A percentile compares a stretch with the other conserved stretches of the same genome.
Conservation (phyloP, 2,797 vertebrate species). For the Sebastes aleutianus region DNA sequence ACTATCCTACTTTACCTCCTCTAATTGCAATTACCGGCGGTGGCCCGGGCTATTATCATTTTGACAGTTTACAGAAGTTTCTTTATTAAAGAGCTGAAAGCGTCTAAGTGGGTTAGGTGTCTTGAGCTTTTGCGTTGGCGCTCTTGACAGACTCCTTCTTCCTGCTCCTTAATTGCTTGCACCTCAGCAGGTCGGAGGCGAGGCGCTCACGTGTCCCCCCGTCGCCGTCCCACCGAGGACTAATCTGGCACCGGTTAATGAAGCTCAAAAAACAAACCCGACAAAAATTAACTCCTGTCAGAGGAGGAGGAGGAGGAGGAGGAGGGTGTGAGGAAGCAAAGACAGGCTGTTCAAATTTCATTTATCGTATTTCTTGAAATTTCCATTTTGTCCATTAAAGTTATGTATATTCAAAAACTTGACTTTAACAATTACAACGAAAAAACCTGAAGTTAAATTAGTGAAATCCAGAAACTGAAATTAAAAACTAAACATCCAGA, state of each 20-base stretch:
- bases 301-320: background rate
- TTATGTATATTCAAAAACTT: background rate
- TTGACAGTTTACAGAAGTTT: slow-evolving; percentile 82
- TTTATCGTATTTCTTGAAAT: background rate
- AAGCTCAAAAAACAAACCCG: slow-evolving; percentile 59
- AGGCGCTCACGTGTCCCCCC: slow-evolving; percentile 25
- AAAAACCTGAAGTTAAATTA: too few relatives aligned
- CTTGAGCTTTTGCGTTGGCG: slow-evolving; percentile 70
- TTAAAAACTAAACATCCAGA: too few relatives aligned
- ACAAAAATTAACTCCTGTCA: slow-evolving; percentile 34
- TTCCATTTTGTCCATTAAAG: background rate
- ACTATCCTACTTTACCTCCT: slow-evolving; percentile 63
- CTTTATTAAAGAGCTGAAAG: slow-evolving; percentile 72
- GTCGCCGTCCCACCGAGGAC: slow-evolving; percentile 55
- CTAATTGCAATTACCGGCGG: slow-evolving; percentile 74
- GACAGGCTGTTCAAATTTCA: background rate
- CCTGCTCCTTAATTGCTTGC: slow-evolving; percentile 77
- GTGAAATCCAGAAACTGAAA: too few relatives aligned
- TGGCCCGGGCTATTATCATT: slow-evolving; percentile 71
- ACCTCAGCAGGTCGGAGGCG: slow-evolving; percentile 74
- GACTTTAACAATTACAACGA: background rate
- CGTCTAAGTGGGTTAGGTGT: slow-evolving; percentile 79
- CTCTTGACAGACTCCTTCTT: slow-evolving; percentile 67
- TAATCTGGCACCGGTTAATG: slow-evolving; percentile 66
- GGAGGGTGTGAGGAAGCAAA: background rate